These are phyloP conservation scores for Polymixis flavicincta DNA, from an alignment of 2,888 invertebrate genomes.

Conservation along the genomic window DNA sequence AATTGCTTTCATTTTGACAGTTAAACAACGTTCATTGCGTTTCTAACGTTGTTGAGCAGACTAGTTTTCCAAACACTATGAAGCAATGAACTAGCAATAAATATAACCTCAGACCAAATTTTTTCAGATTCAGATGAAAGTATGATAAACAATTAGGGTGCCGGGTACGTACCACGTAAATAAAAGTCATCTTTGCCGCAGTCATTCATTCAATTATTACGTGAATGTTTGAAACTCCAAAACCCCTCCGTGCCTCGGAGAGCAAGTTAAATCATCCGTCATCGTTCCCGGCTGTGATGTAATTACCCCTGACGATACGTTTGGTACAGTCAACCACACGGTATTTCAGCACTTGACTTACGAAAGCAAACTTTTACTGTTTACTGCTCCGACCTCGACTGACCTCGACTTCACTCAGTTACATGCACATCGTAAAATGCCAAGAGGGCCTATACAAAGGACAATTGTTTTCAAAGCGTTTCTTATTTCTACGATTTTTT, in stretches of 20 bases:
- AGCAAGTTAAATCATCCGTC: conserved; percentile 26
- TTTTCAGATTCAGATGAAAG: too few relatives aligned
- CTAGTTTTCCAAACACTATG: too few relatives aligned
- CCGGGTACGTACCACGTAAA: neutral
- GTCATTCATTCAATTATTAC: neutral
- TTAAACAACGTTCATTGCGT: too few relatives aligned
- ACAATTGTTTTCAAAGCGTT: neutral
- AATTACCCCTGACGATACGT: conserved; percentile 27
- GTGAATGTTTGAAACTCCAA: neutral
- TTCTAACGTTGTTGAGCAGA: too few relatives aligned
- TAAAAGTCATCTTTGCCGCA: neutral
- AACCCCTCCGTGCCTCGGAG: neutral
- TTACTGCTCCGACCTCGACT: neutral
- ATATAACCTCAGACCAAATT: too few relatives aligned
- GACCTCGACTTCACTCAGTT: neutral
- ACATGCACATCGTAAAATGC: too few relatives aligned
- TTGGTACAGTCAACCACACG: conserved; percentile 15
- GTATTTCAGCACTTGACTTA: neutral
- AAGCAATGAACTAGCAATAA: too few relatives aligned
- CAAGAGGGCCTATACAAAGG: neutral
- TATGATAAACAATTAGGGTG: too few relatives aligned
- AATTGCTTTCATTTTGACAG: too few relatives aligned
- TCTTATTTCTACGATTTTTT: neutral
- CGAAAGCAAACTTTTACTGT: neutral
- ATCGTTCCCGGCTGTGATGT: conserved; percentile 2